Evolutionary conservation across 2,888 invertebrate genomes (phyloP).

Genomic region (Xestia c-nigrum): DNA sequence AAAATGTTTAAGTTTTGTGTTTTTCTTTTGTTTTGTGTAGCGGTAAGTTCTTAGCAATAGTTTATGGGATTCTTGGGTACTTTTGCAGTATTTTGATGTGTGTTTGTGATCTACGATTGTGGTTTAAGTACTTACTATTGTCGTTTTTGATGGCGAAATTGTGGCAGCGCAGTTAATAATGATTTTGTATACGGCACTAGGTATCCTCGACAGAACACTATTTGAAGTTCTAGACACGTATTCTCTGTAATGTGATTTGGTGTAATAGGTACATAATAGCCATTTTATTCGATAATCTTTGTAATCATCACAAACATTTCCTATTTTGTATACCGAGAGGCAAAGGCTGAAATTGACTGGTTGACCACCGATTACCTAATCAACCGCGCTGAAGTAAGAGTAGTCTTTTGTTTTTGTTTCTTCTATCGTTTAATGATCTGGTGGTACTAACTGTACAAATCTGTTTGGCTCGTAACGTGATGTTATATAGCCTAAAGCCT

Average conservation of each 20-base stretch:
- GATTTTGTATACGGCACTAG: too few species aligned
- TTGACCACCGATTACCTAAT: background rate
- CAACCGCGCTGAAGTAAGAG: background rate
- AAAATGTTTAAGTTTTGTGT: conserved; percentile 52
- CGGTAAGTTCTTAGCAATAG: conserved; percentile 31
- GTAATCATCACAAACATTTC: background rate
- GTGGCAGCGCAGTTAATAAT: background rate
- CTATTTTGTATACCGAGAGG: background rate
- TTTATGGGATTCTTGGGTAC: background rate
- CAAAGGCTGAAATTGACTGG: background rate
- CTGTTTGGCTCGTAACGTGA: too few species aligned
- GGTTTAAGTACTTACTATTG: background rate
- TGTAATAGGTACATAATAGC: background rate
- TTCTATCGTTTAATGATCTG: background rate
- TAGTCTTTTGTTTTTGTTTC: background rate
- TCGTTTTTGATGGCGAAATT: background rate
- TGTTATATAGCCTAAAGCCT: too few species aligned
- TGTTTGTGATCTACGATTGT: background rate
- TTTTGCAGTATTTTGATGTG: background rate
- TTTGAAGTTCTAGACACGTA: background rate
- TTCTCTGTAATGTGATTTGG: background rate
- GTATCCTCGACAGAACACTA: background rate
- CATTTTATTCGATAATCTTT: background rate
- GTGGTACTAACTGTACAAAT: background rate
- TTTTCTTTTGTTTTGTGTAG: conserved; percentile 29